Percentiles rank a stretch among this genome's conserved stretches.
These are phyloP conservation scores for Thumatha senex DNA, from an alignment of 2,888 invertebrate genomes.

Conservation along the genomic window DNA sequence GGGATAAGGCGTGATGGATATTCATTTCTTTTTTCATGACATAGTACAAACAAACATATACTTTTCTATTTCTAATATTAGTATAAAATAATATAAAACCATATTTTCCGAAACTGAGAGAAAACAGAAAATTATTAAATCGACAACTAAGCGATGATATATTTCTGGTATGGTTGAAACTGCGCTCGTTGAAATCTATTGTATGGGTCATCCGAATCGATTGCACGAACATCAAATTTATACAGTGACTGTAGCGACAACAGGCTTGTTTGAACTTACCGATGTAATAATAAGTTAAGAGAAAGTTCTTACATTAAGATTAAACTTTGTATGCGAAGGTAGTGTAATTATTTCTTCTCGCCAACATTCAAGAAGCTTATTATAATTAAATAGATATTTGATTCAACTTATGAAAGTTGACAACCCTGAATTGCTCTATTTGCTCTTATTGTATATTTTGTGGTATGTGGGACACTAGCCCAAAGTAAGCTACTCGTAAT, in stretches of 20 bases:
- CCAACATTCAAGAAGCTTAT: neutral
- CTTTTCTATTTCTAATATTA: too few relatives aligned
- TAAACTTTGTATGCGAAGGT: conserved; percentile 3
- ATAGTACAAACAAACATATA: too few relatives aligned
- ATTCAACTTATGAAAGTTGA: too few relatives aligned
- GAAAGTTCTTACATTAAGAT: conserved; percentile 32
- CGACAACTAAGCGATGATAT: conserved; percentile 3
- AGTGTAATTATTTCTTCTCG: conserved; percentile 1
- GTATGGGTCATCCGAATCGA: conserved; percentile 16
- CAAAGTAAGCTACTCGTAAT: too few relatives aligned
- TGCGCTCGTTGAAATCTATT: conserved; percentile 50
- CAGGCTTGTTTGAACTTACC: conserved; percentile 11
- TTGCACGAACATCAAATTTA: conserved; percentile 19
- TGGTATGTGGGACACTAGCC: too few relatives aligned
- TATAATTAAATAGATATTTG: neutral
- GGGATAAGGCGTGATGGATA: too few relatives aligned
- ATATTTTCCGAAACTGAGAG: too few relatives aligned
- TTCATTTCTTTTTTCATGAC: too few relatives aligned
- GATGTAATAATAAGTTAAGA: conserved; percentile 20
- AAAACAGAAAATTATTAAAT: too few relatives aligned
- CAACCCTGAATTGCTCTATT: too few relatives aligned
- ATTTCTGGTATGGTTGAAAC: conserved; percentile 1
- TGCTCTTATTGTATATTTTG: too few relatives aligned
- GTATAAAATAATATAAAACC: too few relatives aligned
- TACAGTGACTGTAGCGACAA: conserved; percentile 6